Conservation (phyloP, 2,888 invertebrate species). For the Netelia inedita region DNA sequence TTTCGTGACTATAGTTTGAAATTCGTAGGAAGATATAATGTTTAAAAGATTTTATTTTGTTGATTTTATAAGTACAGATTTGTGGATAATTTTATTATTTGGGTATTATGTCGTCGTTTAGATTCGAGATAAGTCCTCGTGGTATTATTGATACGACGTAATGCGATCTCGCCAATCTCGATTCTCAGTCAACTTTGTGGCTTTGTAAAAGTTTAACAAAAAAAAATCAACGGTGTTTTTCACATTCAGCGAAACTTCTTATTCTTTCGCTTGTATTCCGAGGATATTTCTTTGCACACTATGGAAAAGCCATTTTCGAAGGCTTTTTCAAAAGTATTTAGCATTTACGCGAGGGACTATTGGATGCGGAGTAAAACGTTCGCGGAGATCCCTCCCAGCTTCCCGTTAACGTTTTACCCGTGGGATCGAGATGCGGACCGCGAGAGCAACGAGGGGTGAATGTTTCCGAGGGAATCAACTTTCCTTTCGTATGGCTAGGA, state of each 20-base stretch:
- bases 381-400: neutral
- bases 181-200: neutral
- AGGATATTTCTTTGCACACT: neutral
- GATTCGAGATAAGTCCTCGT: too few species aligned
- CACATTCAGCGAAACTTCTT: neutral
- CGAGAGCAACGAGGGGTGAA: conserved; percentile 47
- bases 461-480: conserved; percentile 46
- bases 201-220: neutral
- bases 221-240: neutral
- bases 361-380: conserved; percentile 25
- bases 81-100: too few species aligned
- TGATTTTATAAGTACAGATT: too few species aligned
- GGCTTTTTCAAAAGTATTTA: conserved; percentile 47
- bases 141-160: too few species aligned
- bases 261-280: neutral
- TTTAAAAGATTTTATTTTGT: too few species aligned
- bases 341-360: conserved; percentile 47
- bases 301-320: neutral
- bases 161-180: too few species aligned
- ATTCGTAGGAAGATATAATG: too few species aligned
- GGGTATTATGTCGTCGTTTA: too few species aligned
- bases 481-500: conserved; percentile 32
- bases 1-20: neutral
- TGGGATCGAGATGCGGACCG: conserved; percentile 33
- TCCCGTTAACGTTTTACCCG: conserved; percentile 21